Evolutionary conservation across 2,797 vertebrate species (phyloP).

Genomic region (Scleropages formosus): DNA sequence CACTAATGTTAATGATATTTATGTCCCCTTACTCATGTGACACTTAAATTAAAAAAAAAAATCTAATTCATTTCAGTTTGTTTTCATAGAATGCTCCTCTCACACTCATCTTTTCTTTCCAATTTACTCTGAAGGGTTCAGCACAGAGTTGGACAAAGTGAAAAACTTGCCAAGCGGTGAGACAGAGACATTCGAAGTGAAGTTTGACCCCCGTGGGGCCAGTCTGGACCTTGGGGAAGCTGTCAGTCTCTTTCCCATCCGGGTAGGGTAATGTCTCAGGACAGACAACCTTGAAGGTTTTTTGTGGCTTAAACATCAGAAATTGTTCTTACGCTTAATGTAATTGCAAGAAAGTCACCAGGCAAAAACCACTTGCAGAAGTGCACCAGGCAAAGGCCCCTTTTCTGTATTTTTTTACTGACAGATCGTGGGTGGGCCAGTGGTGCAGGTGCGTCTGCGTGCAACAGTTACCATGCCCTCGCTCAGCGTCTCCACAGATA

Average conservation of each 20-base stretch:
- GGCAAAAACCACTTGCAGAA: background rate
- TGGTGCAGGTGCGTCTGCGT: conserved; percentile 61
- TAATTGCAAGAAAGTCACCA: too few species aligned
- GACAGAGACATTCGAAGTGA: conserved; percentile 69
- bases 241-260: conserved; percentile 71
- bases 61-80: too few species aligned
- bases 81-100: too few species aligned
- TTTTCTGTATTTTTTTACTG: conserved; percentile 28
- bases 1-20: too few species aligned
- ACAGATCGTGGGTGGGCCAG: conserved; percentile 76
- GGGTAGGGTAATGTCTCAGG: conserved; percentile 61
- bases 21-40: too few species aligned
- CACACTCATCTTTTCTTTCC: background rate
- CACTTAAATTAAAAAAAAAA: too few species aligned
- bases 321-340: too few species aligned
- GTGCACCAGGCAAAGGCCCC: background rate
- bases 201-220: conserved; percentile 70
- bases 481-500: conserved; percentile 66
- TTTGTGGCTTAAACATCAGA: background rate
- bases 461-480: conserved; percentile 69
- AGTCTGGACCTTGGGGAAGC: conserved; percentile 56
- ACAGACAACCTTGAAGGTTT: background rate
- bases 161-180: conserved; percentile 67
- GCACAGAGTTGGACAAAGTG: conserved; percentile 65
- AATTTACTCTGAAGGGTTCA: conserved; percentile 73